phyloP scores from a whole-genome alignment of 2,888 invertebrate genomes.

The Epinotia brunnichana region DNA sequence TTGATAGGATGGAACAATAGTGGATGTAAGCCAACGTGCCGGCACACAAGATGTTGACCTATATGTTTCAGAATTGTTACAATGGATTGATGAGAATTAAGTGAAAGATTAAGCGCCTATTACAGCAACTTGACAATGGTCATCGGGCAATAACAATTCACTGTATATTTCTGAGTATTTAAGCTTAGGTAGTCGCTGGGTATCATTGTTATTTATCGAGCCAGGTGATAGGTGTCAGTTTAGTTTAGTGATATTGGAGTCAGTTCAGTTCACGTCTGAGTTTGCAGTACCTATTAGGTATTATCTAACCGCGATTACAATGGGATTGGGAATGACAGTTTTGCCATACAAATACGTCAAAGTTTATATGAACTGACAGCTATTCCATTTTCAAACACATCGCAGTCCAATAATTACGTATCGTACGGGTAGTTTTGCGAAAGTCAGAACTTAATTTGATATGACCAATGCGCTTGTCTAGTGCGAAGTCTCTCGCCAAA shows the following conservation, averaged over 20 bases:
- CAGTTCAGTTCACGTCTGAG: background rate
- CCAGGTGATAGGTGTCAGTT: background rate
- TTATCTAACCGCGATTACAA: too few relatives aligned
- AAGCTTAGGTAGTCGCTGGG: too few relatives aligned
- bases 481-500: background rate
- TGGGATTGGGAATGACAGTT: too few relatives aligned
- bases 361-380: too few relatives aligned
- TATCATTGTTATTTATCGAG: background rate
- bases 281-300: background rate
- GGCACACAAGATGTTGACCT: slow-evolving; percentile 20
- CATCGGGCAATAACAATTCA: too few relatives aligned
- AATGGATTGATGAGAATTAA: background rate
- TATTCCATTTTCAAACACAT: too few relatives aligned
- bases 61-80: background rate
- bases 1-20: slow-evolving; percentile 27
- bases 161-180: background rate
- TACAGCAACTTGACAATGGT: background rate
- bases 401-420: background rate
- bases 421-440: background rate
- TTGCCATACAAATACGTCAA: too few relatives aligned
- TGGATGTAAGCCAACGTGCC: background rate
- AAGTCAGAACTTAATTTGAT: background rate
- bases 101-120: background rate
- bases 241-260: background rate
- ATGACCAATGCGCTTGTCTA: background rate